These are phyloP conservation scores for Synergus gifuensis DNA, from an alignment of 2,888 invertebrate species.

Conservation along the genomic window DNA sequence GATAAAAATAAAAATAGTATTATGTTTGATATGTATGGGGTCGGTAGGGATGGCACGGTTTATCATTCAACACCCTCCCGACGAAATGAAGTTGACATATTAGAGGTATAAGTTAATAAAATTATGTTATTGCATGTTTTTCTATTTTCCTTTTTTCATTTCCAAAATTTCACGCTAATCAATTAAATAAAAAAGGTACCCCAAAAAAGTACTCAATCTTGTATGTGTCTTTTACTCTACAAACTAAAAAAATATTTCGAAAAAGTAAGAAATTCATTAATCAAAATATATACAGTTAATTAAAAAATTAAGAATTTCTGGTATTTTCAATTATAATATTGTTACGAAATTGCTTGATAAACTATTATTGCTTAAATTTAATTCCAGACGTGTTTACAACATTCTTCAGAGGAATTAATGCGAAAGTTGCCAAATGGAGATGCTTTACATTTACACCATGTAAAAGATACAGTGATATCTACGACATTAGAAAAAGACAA, in stretches of 20 bases:
- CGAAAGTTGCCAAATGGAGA: conserved; percentile 75
- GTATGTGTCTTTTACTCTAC: not conserved
- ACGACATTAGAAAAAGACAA: conserved; percentile 66
- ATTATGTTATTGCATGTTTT: not conserved
- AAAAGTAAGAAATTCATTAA: not conserved
- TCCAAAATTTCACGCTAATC: not conserved
- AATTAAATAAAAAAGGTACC: not conserved
- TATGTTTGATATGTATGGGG: conserved; percentile 74
- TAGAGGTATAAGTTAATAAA: conserved; percentile 64
- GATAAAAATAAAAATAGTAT: conserved; percentile 39
- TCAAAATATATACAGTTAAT: not conserved
- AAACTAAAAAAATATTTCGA: not conserved
- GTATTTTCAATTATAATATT: not conserved
- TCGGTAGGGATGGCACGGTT: conserved; percentile 70
- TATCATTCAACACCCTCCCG: conserved; percentile 72
- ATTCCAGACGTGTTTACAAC: conserved; percentile 73
- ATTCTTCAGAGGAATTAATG: conserved; percentile 75
- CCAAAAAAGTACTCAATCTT: not conserved
- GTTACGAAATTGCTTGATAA: not conserved
- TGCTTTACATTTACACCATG: conserved; percentile 64
- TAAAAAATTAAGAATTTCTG: not conserved
- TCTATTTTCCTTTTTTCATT: not conserved
- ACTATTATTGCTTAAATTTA: not conserved
- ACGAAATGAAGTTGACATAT: conserved; percentile 73
- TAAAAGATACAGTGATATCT: conserved; percentile 67